phyloP scores from a whole-genome alignment of 2,113 vertebrate genomes.

The Misgurnus anguillicaudatus region DNA sequence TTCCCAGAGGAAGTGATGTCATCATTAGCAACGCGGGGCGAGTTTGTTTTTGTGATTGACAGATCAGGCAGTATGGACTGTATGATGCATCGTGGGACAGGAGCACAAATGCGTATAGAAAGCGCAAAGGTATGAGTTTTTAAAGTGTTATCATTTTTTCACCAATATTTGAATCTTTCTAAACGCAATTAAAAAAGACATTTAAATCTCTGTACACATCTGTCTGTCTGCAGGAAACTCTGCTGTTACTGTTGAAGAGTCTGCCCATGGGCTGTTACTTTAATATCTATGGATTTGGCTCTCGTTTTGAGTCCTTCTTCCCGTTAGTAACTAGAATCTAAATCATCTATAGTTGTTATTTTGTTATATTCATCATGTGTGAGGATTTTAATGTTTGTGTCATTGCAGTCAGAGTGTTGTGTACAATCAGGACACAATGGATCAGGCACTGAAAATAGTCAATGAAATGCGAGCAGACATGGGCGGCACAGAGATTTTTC shows the following conservation, averaged over 20 bases:
- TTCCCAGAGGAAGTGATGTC: slow-evolving; percentile 70
- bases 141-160: too few species aligned
- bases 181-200: too few species aligned
- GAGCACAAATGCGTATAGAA: slow-evolving; percentile 63
- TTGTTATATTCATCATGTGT: too few species aligned
- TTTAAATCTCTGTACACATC: neutral
- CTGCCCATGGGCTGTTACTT: slow-evolving; percentile 85
- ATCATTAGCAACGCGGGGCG: slow-evolving; percentile 62
- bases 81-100: neutral
- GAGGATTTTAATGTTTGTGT: slow-evolving; percentile 57
- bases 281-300: slow-evolving; percentile 85
- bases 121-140: slow-evolving; percentile 74
- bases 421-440: slow-evolving; percentile 78
- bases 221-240: slow-evolving; percentile 70
- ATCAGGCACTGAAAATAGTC: slow-evolving; percentile 71
- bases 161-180: too few species aligned
- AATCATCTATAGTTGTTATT: too few species aligned
- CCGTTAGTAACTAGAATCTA: slow-evolving; percentile 1
- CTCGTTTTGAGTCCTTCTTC: slow-evolving; percentile 70
- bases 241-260: slow-evolving; percentile 82
- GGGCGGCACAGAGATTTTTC: slow-evolving; percentile 81
- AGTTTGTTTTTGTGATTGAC: slow-evolving; percentile 85
- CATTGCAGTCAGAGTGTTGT: slow-evolving; percentile 76
- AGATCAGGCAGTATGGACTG: slow-evolving; percentile 78
- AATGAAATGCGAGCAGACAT: slow-evolving; percentile 67